Conservation (phyloP, 2,113 vertebrate species). For the Leptosomus discolor region DNA sequence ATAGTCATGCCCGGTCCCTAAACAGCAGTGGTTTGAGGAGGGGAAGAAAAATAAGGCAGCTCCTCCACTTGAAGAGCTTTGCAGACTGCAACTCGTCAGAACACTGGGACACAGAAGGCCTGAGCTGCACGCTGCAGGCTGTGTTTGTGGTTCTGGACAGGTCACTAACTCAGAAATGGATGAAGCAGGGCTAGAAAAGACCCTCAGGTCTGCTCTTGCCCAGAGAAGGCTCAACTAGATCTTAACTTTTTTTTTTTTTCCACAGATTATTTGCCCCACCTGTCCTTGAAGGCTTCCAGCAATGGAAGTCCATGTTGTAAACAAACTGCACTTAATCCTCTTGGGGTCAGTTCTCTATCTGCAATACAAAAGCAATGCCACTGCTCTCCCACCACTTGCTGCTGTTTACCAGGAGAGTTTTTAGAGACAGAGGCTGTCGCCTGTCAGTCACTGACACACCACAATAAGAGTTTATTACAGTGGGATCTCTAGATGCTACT, state of each 20-base stretch:
- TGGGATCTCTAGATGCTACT: neutral
- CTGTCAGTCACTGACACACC: neutral
- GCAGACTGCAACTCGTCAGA: neutral
- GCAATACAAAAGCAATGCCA: neutral
- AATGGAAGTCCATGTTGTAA: neutral
- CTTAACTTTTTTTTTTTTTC: neutral
- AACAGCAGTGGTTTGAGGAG: neutral
- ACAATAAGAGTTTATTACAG: neutral
- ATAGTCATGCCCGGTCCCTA: neutral
- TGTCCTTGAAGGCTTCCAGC: neutral
- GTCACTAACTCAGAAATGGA: neutral
- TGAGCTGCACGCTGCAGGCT: neutral
- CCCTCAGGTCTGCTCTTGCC: neutral
- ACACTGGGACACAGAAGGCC: rapidly evolving
- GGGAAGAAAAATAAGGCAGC: neutral
- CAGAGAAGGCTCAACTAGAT: neutral
- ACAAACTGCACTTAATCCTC: neutral
- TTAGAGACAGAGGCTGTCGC: neutral
- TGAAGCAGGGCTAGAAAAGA: neutral
- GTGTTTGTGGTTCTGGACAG: neutral
- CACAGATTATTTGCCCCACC: neutral
- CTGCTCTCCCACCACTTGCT: neutral
- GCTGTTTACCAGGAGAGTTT: neutral
- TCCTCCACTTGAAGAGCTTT: neutral
- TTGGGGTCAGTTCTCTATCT: neutral